Conservation (phyloP, 1,140 invertebrate species). For the Anadara kagoshimensis region DNA sequence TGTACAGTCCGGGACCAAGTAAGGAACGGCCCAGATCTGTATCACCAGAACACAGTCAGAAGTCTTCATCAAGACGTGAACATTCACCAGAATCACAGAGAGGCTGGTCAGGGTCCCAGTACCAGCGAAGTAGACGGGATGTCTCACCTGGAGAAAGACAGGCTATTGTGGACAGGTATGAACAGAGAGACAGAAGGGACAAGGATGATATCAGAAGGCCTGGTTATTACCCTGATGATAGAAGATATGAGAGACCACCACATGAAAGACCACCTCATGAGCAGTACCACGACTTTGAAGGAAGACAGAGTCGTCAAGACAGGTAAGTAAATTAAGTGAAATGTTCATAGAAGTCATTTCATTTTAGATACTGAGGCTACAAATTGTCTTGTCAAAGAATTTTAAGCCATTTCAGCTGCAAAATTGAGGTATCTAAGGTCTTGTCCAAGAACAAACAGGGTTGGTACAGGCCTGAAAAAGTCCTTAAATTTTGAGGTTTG, state of each 20-base stretch:
- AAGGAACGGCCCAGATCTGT: slow-evolving; percentile 23
- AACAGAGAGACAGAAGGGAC: slow-evolving; percentile 20
- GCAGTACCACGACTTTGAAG: too few relatives aligned
- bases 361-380: too few relatives aligned
- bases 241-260: slow-evolving; percentile 29
- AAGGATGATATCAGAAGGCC: slow-evolving; percentile 26
- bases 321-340: background rate
- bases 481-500: too few relatives aligned
- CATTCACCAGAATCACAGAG: slow-evolving; percentile 28
- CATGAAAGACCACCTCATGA: slow-evolving; percentile 8
- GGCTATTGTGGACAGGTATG: slow-evolving; percentile 1
- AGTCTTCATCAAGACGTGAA: slow-evolving; percentile 15
- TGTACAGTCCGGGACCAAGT: slow-evolving; percentile 16
- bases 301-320: background rate
- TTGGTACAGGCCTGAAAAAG: too few relatives aligned
- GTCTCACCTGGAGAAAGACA: slow-evolving; percentile 21
- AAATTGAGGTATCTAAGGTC: too few relatives aligned
- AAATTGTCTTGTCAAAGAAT: too few relatives aligned
- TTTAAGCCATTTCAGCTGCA: too few relatives aligned
- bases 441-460: too few relatives aligned
- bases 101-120: slow-evolving; percentile 29
- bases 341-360: too few relatives aligned
- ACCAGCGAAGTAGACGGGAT: slow-evolving; percentile 27
- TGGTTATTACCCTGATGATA: slow-evolving; percentile 27
- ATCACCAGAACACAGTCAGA: slow-evolving; percentile 16